phyloP scores from a whole-genome alignment of 2,113 vertebrate genomes.

The Caretta caretta region DNA sequence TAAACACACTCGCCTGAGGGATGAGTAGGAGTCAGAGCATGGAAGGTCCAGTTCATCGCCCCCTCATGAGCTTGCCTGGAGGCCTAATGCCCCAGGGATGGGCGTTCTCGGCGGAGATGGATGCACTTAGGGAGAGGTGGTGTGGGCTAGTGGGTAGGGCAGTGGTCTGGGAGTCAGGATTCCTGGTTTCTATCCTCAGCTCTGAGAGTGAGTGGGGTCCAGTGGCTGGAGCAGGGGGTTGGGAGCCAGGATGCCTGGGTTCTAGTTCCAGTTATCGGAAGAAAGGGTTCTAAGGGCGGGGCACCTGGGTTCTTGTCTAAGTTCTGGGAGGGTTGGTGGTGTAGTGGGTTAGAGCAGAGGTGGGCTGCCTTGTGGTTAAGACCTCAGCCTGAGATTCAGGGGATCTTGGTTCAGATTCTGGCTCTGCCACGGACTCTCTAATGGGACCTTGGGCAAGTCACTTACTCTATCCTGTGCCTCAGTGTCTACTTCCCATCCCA shows the following conservation, averaged over 20 bases:
- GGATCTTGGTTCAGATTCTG: not conserved
- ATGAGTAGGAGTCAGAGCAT: not conserved
- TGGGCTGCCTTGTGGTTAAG: not conserved
- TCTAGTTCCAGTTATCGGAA: not conserved
- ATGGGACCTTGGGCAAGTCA: not conserved
- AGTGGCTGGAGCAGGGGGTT: not conserved
- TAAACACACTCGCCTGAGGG: not conserved
- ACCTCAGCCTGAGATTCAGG: not conserved
- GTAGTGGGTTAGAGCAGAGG: not conserved
- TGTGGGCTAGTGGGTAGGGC: not conserved
- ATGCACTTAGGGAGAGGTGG: not conserved
- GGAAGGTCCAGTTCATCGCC: not conserved
- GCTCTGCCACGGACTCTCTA: not conserved
- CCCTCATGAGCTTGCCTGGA: not conserved
- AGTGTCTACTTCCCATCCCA: not conserved
- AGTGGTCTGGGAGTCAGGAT: not conserved
- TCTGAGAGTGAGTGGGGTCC: not conserved
- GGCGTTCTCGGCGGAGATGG: not conserved
- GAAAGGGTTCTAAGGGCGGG: no score
- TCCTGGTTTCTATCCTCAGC: not conserved
- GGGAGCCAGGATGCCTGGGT: not conserved
- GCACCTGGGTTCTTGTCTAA: not conserved
- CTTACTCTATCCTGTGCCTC: not conserved
- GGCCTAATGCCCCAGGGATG: not conserved
- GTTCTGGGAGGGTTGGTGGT: not conserved